Percentiles rank a stretch among this genome's conserved stretches.
Evolutionary conservation across 1,140 invertebrate species (phyloP).

Genomic region (Pantala flavescens): DNA sequence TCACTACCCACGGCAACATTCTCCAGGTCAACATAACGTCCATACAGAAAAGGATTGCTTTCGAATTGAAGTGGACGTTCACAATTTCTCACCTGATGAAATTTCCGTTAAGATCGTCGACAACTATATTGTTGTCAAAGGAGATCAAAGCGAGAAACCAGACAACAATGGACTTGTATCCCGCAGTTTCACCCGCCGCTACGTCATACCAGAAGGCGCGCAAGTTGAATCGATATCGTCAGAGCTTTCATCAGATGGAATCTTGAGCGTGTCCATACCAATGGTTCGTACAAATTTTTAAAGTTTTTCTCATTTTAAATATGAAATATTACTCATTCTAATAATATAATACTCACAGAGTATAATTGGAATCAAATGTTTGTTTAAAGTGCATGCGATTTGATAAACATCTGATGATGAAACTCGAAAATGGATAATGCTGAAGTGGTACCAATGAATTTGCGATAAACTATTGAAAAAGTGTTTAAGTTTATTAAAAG

Average conservation of each 20-base stretch:
- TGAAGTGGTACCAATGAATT: too few relatives aligned
- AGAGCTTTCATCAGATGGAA: slow-evolving; percentile 48
- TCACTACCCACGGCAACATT: background rate
- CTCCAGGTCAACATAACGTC: slow-evolving; percentile 4
- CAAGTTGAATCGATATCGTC: slow-evolving; percentile 47
- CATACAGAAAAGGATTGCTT: slow-evolving; percentile 25
- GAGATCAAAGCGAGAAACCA: slow-evolving; percentile 54
- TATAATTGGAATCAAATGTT: too few relatives aligned
- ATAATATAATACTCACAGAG: too few relatives aligned
- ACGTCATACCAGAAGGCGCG: slow-evolving; percentile 48
- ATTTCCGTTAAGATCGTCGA: slow-evolving; percentile 63
- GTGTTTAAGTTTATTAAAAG: too few relatives aligned
- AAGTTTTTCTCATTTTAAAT: too few relatives aligned
- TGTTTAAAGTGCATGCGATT: too few relatives aligned
- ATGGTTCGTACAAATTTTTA: slow-evolving; percentile 29
- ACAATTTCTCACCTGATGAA: slow-evolving; percentile 70
- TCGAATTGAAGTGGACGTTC: slow-evolving; percentile 55
- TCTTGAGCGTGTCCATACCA: slow-evolving; percentile 48
- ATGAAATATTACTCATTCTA: too few relatives aligned
- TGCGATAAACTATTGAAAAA: too few relatives aligned
- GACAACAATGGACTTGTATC: slow-evolving; percentile 51
- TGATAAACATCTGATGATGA: too few relatives aligned
- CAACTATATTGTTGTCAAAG: slow-evolving; percentile 52
- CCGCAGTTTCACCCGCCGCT: slow-evolving; percentile 51
- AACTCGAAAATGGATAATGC: too few relatives aligned